Base-by-base conservation (phyloP, 2,888 invertebrate species). In the Yponomeuta plumbellus region DNA sequence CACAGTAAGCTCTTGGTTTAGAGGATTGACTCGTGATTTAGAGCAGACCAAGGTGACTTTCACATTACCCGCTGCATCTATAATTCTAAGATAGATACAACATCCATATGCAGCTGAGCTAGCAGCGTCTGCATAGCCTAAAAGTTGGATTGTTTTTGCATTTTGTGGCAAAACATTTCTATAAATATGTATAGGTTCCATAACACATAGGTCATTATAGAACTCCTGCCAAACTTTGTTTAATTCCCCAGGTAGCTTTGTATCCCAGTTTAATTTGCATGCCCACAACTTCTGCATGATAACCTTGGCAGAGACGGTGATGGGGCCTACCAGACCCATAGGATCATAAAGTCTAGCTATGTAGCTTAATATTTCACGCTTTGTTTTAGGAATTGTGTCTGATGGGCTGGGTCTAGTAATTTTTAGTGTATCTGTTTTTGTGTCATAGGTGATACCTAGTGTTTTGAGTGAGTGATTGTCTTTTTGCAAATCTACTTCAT, bases 61-160 rank as follows among this genome's bases (percentile, higher is more conserved):
- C 2, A 57, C 17, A 1, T 65, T 65, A 26, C 65, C 65, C 6
- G 17, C 21, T 65, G 66, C 17, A 68, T 65, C 65, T 13, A 34
- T 57, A 13, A 34, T 11, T 57, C 72, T 26, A 13, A 72, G 40
- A 67, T 71, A 71, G n/a, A 71, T 17, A 22, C 69, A 70, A 59
- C 70, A 70, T 69, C 34, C 34, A 65, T 70, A 69, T 13, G 68
- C 71, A 17, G 66, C 66, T 59, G 64, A 22, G 58, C 68, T 66
- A 13, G 61, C 26, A 3, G 70, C 70, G 61, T 72, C 70, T 40
- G 71, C 68, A 65, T 68, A 71, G 4, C 70, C 71, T 8, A 71
- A 59, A 20, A 70, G 23, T 11, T 70, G 56, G 11, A 65, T 20
- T 17, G 23, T n/a, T 2, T 3, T 8, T 23, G 58, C n/a, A 21